These are phyloP conservation scores for Rhagonycha fulva DNA, from an alignment of 2,888 invertebrate genomes.

Conservation along the genomic window DNA sequence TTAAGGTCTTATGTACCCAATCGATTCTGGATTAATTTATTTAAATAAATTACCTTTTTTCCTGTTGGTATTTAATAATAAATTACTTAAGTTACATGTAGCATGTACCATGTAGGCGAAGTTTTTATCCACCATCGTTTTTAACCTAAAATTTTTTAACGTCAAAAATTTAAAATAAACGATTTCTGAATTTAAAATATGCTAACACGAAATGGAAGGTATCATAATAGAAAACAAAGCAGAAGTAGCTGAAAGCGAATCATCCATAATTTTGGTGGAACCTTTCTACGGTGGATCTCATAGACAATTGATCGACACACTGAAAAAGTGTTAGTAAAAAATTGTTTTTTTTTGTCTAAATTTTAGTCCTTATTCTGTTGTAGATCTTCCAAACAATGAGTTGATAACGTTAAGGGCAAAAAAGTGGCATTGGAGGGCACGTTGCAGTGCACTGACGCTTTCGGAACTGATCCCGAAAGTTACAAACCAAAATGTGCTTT, in stretches of 20 bases:
- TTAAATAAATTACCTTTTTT: no score
- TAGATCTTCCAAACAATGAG: constrained; percentile 48
- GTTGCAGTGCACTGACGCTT: constrained; percentile 68
- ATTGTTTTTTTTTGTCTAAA: constrained; percentile 20
- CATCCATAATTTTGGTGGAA: constrained; percentile 63
- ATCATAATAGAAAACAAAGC: not conserved
- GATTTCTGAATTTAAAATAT: not conserved
- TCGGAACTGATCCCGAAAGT: constrained; percentile 62
- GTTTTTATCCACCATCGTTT: no score
- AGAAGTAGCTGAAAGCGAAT: not conserved
- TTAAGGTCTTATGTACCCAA: no score
- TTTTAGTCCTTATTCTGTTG: not conserved
- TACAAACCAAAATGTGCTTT: constrained; percentile 61
- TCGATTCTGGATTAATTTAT: no score
- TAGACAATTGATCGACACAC: constrained; percentile 65
- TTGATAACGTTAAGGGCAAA: constrained; percentile 67
- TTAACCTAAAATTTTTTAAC: not conserved
- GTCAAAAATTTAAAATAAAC: not conserved
- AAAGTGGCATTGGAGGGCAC: constrained; percentile 80
- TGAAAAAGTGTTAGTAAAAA: constrained; percentile 39
- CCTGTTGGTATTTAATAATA: no score
- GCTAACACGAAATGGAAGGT: not conserved
- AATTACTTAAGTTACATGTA: no score
- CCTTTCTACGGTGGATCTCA: constrained; percentile 77
- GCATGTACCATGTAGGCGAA: no score